A percentile compares a stretch with the other conserved stretches of the same genome.
Evolutionary conservation across 23 tunicate genomes (phyloP).

Genomic region (Styela clava): DNA sequence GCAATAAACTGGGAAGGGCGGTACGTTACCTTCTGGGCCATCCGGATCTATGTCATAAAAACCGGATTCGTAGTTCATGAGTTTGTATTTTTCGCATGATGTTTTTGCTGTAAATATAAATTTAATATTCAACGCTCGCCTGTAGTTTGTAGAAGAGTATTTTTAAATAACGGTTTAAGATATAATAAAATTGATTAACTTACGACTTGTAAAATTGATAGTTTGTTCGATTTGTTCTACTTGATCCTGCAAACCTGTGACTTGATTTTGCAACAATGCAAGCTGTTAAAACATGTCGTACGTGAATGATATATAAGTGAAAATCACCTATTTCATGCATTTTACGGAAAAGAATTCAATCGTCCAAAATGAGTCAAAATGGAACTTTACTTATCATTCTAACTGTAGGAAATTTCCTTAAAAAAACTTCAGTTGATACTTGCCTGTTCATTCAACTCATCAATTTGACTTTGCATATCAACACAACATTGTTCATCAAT

Average conservation of each 20-base stretch:
- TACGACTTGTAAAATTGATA: background rate
- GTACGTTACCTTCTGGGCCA: background rate
- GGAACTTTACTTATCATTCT: too few species aligned
- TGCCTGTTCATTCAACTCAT: background rate
- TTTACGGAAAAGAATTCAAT: too few species aligned
- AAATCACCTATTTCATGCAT: background rate
- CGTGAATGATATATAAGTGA: too few species aligned
- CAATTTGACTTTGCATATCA: background rate
- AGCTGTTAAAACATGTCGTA: background rate
- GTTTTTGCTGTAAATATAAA: background rate
- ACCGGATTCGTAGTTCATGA: background rate
- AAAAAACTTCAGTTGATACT: too few species aligned
- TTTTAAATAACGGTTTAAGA: too few species aligned
- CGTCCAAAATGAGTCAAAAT: too few species aligned
- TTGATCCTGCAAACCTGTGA: background rate
- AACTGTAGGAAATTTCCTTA: too few species aligned
- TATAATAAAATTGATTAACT: too few species aligned
- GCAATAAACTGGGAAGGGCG: background rate
- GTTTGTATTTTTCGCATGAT: background rate
- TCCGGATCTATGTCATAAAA: background rate
- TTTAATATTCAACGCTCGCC: too few species aligned
- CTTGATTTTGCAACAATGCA: background rate
- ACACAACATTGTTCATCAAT: background rate
- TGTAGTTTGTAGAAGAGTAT: too few species aligned
- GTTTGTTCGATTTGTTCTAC: background rate